phyloP scores from a whole-genome alignment of 2,113 vertebrate genomes.

The Numida meleagris region DNA sequence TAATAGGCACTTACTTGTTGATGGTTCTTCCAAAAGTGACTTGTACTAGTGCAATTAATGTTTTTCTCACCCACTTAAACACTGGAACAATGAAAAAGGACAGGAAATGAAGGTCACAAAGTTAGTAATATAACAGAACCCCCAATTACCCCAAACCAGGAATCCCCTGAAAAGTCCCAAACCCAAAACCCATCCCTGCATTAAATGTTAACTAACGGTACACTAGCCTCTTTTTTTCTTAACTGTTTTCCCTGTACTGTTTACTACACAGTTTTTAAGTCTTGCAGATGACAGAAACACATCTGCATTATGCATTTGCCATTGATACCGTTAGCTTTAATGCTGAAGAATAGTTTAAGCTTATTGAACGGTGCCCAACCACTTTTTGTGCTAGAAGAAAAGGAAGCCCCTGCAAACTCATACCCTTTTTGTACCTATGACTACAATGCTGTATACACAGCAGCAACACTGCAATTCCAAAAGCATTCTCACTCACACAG shows the following conservation, averaged over 20 bases:
- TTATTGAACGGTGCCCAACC: background rate
- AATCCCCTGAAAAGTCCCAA: background rate
- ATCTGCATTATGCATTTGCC: background rate
- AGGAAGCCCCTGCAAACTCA: background rate
- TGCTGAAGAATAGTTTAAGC: background rate
- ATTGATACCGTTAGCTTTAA: background rate
- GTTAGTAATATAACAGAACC: background rate
- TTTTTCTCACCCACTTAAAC: conserved; percentile 99
- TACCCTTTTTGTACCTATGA: background rate
- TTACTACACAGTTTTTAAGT: background rate
- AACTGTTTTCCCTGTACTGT: background rate
- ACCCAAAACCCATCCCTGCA: background rate
- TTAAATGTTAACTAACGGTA: background rate
- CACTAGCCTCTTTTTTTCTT: background rate
- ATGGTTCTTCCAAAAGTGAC: conserved; percentile 99
- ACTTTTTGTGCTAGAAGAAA: background rate
- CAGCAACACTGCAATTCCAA: background rate
- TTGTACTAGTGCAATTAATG: conserved; percentile 98
- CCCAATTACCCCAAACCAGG: background rate
- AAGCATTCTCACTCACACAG: background rate
- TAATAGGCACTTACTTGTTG: conserved; percentile 91
- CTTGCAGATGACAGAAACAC: background rate
- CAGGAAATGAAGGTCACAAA: conserved; percentile 1
- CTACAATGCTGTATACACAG: background rate
- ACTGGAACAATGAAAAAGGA: conserved; percentile 79